phyloP scores from a whole-genome alignment of 2,113 vertebrate species.

The Melanocharis versteri region DNA sequence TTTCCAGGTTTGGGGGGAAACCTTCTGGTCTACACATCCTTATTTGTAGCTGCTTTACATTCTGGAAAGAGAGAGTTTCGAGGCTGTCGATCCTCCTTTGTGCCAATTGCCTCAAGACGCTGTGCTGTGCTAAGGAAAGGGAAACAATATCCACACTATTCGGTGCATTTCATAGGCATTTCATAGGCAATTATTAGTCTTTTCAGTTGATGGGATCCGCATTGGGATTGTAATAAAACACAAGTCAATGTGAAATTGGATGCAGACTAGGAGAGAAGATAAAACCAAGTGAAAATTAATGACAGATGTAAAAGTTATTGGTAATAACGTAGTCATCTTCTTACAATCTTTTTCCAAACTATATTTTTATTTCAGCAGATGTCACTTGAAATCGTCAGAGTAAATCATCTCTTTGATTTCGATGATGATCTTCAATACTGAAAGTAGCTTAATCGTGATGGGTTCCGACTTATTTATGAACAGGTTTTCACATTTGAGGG shows the following conservation, averaged over 20 bases:
- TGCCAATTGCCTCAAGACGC: not conserved
- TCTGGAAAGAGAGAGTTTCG: not conserved
- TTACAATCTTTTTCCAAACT: constrained; percentile 32
- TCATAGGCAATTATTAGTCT: constrained; percentile 52
- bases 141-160: constrained; percentile 30
- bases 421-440: not conserved
- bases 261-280: constrained; percentile 51
- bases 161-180: constrained; percentile 43
- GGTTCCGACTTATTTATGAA: not conserved
- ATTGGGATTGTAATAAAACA: constrained; percentile 62
- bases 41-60: not conserved
- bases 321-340: constrained; percentile 22
- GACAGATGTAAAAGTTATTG: constrained; percentile 63
- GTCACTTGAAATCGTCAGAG: constrained; percentile 36
- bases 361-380: constrained; percentile 63
- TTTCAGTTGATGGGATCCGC: constrained; percentile 39
- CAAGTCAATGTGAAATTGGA: constrained; percentile 66
- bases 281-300: constrained; percentile 66
- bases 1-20: not conserved
- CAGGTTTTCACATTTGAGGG: not conserved
- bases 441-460: constrained; percentile 29
- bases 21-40: not conserved
- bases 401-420: constrained; percentile 8
- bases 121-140: not conserved
- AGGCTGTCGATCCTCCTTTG: not conserved